These are phyloP conservation scores for Sinella curviseta DNA, from an alignment of 1,140 invertebrate species.

Conservation along the genomic window DNA sequence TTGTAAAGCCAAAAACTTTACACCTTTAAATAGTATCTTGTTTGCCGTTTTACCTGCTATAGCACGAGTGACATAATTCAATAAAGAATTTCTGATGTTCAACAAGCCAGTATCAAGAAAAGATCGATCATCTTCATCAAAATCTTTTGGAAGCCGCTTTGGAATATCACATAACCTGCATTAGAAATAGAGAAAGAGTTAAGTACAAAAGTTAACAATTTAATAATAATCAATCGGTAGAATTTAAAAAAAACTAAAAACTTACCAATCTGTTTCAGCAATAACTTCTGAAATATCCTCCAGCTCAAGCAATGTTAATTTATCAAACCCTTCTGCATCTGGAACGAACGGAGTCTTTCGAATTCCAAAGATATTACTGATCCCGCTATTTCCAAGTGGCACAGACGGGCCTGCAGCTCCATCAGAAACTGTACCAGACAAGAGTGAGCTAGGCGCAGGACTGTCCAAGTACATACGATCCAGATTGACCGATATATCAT, in stretches of 20 bases:
- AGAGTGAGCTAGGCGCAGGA: not conserved
- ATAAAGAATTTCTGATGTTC: not conserved
- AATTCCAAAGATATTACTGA: no score
- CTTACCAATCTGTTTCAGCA: not conserved
- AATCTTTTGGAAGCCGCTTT: not conserved
- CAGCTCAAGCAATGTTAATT: no score
- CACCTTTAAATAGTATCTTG: not conserved
- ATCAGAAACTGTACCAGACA: not conserved
- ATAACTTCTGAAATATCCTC: no score
- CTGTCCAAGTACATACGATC: conserved; percentile 5
- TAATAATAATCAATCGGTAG: not conserved
- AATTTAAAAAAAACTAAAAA: no score
- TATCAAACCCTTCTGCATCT: no score
- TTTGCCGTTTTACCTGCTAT: not conserved
- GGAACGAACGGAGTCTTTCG: no score
- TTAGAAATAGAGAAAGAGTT: no score
- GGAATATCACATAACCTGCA: not conserved
- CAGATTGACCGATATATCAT: not conserved
- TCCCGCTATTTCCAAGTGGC: not conserved
- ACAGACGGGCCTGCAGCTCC: not conserved
- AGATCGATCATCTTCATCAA: not conserved
- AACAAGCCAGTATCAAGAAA: not conserved
- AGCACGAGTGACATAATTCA: not conserved
- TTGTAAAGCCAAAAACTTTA: not conserved
- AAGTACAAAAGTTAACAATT: not conserved